phyloP scores from a whole-genome alignment of 2,888 invertebrate genomes.

The Pherbina coryleti region DNA sequence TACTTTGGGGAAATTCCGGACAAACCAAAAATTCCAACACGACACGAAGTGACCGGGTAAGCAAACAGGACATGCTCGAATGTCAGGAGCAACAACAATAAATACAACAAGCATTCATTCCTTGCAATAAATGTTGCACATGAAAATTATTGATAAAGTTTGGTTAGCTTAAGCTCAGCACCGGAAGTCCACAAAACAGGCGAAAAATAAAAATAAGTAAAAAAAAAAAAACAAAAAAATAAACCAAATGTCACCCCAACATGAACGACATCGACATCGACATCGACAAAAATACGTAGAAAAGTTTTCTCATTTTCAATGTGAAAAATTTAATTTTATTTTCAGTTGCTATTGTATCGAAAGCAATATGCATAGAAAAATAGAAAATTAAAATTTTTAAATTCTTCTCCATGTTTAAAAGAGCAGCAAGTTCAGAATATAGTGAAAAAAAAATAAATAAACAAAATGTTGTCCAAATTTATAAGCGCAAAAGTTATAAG shows the following conservation, averaged over 20 bases:
- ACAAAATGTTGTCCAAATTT: no score
- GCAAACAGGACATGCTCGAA: slow-evolving; percentile 17
- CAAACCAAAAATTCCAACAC: slow-evolving; percentile 12
- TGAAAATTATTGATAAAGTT: slow-evolving; percentile 43
- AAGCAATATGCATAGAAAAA: neutral
- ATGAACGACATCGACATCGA: neutral
- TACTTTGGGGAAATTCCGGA: slow-evolving; percentile 26
- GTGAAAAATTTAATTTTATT: slow-evolving; percentile 23
- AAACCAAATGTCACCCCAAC: neutral
- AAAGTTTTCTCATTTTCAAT: slow-evolving; percentile 30
- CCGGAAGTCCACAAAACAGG: slow-evolving; percentile 42
- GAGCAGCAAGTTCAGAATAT: no score
- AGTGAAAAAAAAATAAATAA: no score
- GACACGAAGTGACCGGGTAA: slow-evolving; percentile 30
- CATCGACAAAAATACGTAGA: slow-evolving; percentile 6
- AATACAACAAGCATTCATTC: slow-evolving; percentile 39
- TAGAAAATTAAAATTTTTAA: neutral
- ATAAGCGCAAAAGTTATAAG: no score
- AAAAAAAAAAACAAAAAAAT: neutral
- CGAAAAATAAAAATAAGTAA: neutral
- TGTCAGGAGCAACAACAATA: slow-evolving; percentile 12
- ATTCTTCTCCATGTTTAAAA: no score
- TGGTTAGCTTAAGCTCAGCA: slow-evolving; percentile 19
- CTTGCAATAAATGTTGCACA: slow-evolving; percentile 40
- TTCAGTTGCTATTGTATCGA: neutral